A percentile compares a stretch with the other conserved stretches of the same genome.
Conservation (phyloP, 2,888 invertebrate genomes). For the Drosophila setosimentum region DNA sequence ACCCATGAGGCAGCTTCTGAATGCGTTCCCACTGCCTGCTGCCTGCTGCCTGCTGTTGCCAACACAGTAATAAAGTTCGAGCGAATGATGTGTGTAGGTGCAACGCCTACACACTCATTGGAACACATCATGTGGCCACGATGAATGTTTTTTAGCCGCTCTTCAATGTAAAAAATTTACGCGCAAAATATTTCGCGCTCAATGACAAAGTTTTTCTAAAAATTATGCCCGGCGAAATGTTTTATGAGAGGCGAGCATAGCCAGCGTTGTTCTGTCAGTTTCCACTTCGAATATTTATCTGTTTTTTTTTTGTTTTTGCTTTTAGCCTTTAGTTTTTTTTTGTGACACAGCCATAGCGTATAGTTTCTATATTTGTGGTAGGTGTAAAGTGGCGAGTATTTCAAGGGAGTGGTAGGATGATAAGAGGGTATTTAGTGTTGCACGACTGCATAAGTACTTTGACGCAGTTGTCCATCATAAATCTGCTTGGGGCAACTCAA, state of each 20-base stretch:
- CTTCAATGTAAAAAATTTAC: constrained; percentile 54
- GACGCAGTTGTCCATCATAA: constrained; percentile 63
- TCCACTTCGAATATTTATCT: constrained; percentile 22
- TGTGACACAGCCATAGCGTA: constrained; percentile 35
- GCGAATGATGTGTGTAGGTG: constrained; percentile 52
- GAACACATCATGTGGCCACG: constrained; percentile 33
- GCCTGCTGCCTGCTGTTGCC: constrained; percentile 11
- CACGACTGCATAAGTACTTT: constrained; percentile 54
- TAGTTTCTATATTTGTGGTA: constrained; percentile 52
- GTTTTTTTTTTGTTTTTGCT: constrained; percentile 20
- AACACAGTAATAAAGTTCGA: constrained; percentile 44
- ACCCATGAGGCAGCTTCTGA: constrained; percentile 42
- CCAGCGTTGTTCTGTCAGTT: constrained; percentile 17
- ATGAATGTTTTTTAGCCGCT: constrained; percentile 46
- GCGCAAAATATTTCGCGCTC: constrained; percentile 42
- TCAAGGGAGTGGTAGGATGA: not conserved
- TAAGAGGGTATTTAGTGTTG: not conserved
- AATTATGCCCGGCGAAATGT: constrained; percentile 41
- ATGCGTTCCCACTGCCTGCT: constrained; percentile 12
- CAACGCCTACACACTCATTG: constrained; percentile 10
- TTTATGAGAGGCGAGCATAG: constrained; percentile 6
- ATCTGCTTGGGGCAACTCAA: constrained; percentile 55
- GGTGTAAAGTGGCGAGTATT: constrained; percentile 55
- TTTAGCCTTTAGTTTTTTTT: constrained; percentile 4
- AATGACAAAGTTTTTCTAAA: constrained; percentile 61